Conservation (phyloP, 2,797 vertebrate species). For the Mallotus villosus region DNA sequence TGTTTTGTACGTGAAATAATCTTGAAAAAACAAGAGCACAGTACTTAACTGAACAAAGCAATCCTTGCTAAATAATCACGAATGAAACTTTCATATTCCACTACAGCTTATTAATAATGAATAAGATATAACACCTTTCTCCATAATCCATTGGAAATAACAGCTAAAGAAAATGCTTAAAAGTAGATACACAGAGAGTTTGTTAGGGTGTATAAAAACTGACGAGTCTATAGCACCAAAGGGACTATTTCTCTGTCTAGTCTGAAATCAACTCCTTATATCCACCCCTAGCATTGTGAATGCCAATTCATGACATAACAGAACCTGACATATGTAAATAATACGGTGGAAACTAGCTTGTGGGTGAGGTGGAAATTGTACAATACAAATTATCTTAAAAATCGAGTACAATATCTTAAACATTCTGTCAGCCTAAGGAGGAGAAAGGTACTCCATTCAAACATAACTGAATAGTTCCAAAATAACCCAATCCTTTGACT, state of each 20-base stretch:
- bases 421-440: no score
- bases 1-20: conserved; percentile 50
- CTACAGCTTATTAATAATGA: conserved; percentile 56
- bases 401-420: no score
- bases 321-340: no score
- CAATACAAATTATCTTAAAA: no score
- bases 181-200: conserved; percentile 13
- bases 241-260: neutral
- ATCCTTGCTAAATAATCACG: conserved; percentile 30
- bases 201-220: conserved; percentile 15
- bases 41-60: conserved; percentile 30
- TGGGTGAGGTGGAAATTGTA: no score
- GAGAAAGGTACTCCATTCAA: no score
- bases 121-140: conserved; percentile 43
- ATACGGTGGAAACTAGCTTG: no score
- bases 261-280: neutral
- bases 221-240: conserved; percentile 3
- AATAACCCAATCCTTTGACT: neutral
- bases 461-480: neutral
- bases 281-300: neutral
- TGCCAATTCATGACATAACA: no score
- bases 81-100: conserved; percentile 47
- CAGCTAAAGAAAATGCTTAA: conserved; percentile 12
- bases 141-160: conserved; percentile 48
- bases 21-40: conserved; percentile 43